phyloP scores from a whole-genome alignment of 2,888 invertebrate genomes.

The Gonocerus acuteangulatus region DNA sequence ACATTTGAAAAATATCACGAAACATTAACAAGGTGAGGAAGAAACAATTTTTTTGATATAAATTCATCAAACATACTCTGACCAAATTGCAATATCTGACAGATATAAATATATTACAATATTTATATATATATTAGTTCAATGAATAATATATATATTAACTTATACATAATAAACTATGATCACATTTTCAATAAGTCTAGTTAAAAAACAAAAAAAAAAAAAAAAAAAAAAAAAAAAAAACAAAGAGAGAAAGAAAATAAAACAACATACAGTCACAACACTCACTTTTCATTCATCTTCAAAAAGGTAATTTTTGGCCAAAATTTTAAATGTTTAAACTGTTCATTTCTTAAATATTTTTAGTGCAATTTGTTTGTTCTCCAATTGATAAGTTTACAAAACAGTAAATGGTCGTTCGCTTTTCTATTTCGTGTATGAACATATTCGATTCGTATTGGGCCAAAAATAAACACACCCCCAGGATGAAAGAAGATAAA shows the following conservation, averaged over 20 bases:
- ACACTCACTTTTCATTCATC: neutral
- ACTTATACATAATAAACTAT: conserved; percentile 36
- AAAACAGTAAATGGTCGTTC: too few relatives aligned
- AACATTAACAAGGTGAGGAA: conserved; percentile 8
- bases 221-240: neutral
- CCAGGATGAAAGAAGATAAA: neutral
- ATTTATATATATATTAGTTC: conserved; percentile 25
- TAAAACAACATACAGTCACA: conserved; percentile 23
- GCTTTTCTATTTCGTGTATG: too few relatives aligned
- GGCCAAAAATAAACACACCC: neutral
- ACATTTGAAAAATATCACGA: conserved; percentile 20
- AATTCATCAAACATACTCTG: conserved; percentile 11
- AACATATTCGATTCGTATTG: too few relatives aligned
- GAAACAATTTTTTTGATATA: conserved; percentile 13
- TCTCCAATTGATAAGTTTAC: too few relatives aligned
- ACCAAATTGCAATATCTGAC: conserved; percentile 2
- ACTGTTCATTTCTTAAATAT: too few relatives aligned
- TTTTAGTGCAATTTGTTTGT: too few relatives aligned
- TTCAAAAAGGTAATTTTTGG: neutral
- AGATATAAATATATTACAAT: conserved; percentile 16
- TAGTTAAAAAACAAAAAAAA: conserved; percentile 30
- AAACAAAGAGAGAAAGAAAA: neutral
- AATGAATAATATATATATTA: conserved; percentile 32
- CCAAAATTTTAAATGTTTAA: conserved; percentile 7
- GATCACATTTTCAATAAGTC: conserved; percentile 37